Evolutionary conservation across 2,113 vertebrate genomes (phyloP), one percentile per base, ranked within the genome.

Genomic region (Xenopus borealis): DNA sequence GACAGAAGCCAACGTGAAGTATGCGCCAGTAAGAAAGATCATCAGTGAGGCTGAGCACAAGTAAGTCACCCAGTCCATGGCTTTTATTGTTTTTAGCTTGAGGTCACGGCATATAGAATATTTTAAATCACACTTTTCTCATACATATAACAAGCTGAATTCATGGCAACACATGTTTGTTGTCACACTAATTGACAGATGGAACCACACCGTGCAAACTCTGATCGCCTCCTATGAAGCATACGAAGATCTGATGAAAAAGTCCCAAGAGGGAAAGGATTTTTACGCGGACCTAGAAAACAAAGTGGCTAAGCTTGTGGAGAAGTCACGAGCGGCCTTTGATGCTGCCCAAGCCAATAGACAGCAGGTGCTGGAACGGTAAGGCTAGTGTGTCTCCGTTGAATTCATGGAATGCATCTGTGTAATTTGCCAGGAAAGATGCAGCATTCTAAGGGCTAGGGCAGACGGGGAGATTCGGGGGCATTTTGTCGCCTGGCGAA

Each of bases 181-280:
- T 40, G 33, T 40, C 33, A 7, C 1, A 9, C 33, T 40, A 27
- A 40, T 9, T 40, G 33, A 40, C 83, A 94, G 94, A 82, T 95
- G 95, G 95, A 98, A 94, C 88, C 83, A 85, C 10, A 97, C 94
- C 0, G 88, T 98, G 0, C 96, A 98, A 86, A 96, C 93, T 2
- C 84, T 98, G 78, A 95, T 97, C 82, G 90, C 96, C 62, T 99
- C 97, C 0, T 99, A 93, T 0, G 96, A 99, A 78, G 97, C 97
- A 18, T 98, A 99, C 0, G 97, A 98, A 80, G 97, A 98, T 85
- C 90, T 99, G 79, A 98, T 99, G 93, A 98, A 99, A 88, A 99
- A 99, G 72, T 97, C 93, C 0, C 96, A 98, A 79, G 97, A 99
- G 79, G 96, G 97, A 47, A 96, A 95, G 74, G 95, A 98, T 69